Evolutionary conservation across 2,113 vertebrate genomes (phyloP), one percentile per base, ranked within the genome.

Genomic region (Cynopterus brachyotis): DNA sequence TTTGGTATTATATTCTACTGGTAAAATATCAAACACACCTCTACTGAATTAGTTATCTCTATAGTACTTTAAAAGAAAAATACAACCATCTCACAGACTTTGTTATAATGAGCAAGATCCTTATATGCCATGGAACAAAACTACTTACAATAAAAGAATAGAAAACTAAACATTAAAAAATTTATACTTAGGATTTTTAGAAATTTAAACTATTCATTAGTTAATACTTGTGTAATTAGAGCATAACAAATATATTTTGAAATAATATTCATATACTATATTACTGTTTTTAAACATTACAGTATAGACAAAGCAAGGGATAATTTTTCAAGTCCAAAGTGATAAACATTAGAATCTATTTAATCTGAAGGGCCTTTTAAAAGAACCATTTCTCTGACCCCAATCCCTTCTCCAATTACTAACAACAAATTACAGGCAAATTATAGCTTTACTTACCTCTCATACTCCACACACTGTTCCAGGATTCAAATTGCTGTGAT

Each of bases 231-330:
- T 92, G 12, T 91, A 83, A 92, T 76, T 87, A 80, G 95, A 92
- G 8, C 42, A 78, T 13, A 35, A 93, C 10, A 93, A 94, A 89
- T 62, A 1, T 62, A 80, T 72, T 94, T 95, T 59, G 12, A 94
- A 82, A 85, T 11, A 47, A 30, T 80, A 73, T 40, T 66, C 32
- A 10, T 37, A 89, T 66, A 64, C 12, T 53, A 17, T 91, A 53
- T 95, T 83, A 35, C 30, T 82, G 47, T 83, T 84, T 97, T 95
- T 32, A 97, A 94, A 57, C 28, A 85, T 55, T 94, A 80, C 4
- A 87, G n/a, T 90, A 85, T 76, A 76, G 28, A 76, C 8, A 96
- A 94, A 94, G 57, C 32, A 92, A 92, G 32, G 10, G 70, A 75
- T 35, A 37, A 76, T 85, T 95, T 97, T 91, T 78, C 26, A 93